Evolutionary conservation across 2,797 vertebrate genomes (phyloP), one percentile per base, ranked within the genome.

Genomic region (Ctenochaetus hawaiiensis): DNA sequence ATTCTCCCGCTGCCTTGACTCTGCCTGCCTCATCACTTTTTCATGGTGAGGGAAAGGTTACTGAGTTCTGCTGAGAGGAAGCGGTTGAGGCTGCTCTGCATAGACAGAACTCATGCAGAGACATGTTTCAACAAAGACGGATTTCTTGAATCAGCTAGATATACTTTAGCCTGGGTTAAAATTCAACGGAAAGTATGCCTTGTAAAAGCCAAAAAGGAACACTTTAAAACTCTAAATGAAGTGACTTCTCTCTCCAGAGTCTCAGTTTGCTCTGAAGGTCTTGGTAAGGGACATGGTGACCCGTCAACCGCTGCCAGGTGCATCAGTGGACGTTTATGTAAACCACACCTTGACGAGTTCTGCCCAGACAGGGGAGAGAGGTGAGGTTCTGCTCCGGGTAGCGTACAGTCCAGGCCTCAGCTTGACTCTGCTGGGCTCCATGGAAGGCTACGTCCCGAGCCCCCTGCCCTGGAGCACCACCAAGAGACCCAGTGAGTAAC

Each of bases 221-320:
- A 37, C 17, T 30, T 13, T 39, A 4, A 12, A 11, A 17, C 12
- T 44, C 4, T 59, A 18, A 60, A 39, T 39, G 23, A 26, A 12
- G 0, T 47, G 1, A 11, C 70, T 58, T 22, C 18, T 49, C 61
- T 48, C 39, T 41, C 53, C 57, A 97, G 97, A 94, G 72, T 91
- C 96, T 8, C 91, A 84, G 74, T 98, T 99, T 75, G 94, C 91
- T 0, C 92, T 99, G 13, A 98, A 96, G 92, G 96, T 98, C 54
- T 96, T 97, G 91, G 96, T 98, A 79, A 96, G 96, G 78, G 97
- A 99, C 82, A 77, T 94, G 48, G 94, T 96, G 89, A 98, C 96
- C 58, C 97, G 95, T 22, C 96, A 96, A 84, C 95, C 95, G 30
- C 91, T 99, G 79, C 82, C 2, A 1, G 95, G 96, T 17, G 97